Evolutionary conservation across 2,113 vertebrate species (phyloP), one percentile per base, ranked within the genome.

Genomic region (Dicrurus megarhynchus): DNA sequence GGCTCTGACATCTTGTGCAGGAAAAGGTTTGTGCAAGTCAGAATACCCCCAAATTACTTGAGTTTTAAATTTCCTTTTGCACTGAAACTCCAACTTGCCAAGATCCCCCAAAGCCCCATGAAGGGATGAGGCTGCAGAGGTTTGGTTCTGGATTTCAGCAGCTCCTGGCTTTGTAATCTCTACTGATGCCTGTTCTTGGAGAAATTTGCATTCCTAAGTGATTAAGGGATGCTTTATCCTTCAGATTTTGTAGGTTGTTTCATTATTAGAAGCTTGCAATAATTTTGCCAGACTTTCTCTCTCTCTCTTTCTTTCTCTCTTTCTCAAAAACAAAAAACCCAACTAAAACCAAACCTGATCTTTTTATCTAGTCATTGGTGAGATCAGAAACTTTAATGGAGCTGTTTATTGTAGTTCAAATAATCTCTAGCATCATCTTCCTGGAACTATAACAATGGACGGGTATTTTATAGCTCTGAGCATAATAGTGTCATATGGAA

Each of bases 401-500:
- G 47, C 71, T 92, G 85, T 96, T 97, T 92, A 95, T 93, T 89
- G 56, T 70, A 84, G 93, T 78, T 95, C 76, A 81, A 71, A 96
- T 90, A 87, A 93, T 88, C 85, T 95, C 60, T 93, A 90, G 44
- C 35, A 5, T 76, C 75, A 95, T 91, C 92, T 96, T 96, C 76
- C 90, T 90, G 71, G 64, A 94, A 64, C 37, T 90, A 0, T 81
- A 94, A 96, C 96, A 97, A 95, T 84, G 61, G 73, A 70, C 78
- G 41, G 12, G 46, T 92, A 84, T 94, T 96, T 97, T 96, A 92
- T 89, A 93, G 96, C 89, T 95, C 74, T 76, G 80, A 94, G 87
- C 17, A 92, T 94, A 97, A 95, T 88, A 92, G 55, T 35, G 60
- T 94, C 81, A 80, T 85, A 90, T 53, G 30, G 82, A 49, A 78